These are phyloP conservation scores for Paedocypris sp. DNA, from an alignment of 2,113 vertebrate species.

Conservation along the genomic window DNA sequence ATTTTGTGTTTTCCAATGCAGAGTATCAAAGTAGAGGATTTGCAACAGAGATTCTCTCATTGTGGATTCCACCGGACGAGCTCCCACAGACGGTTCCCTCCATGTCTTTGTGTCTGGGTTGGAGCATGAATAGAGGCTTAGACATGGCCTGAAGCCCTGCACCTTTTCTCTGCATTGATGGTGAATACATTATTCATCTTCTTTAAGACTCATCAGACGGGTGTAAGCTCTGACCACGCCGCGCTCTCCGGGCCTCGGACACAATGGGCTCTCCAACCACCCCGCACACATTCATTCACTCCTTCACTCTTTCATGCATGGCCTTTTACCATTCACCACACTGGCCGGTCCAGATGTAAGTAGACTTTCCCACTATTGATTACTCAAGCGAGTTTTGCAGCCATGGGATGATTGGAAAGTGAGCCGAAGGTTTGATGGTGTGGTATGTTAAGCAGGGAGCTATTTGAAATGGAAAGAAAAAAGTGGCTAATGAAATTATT, in stretches of 20 bases:
- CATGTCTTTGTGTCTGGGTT: slow-evolving; percentile 61
- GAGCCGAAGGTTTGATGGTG: slow-evolving; percentile 2
- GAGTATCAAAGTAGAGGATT: slow-evolving; percentile 5
- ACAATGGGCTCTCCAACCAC: slow-evolving; percentile 32
- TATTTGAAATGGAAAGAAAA: no score
- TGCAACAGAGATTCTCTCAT: slow-evolving; percentile 25
- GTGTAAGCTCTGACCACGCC: slow-evolving; percentile 46
- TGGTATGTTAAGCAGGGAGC: background rate
- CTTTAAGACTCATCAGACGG: slow-evolving; percentile 61
- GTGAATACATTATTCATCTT: slow-evolving; percentile 67
- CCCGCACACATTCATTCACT: slow-evolving; percentile 36
- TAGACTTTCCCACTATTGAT: slow-evolving; percentile 11
- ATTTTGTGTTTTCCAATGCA: background rate
- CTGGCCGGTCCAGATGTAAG: background rate
- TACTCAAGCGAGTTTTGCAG: slow-evolving; percentile 3
- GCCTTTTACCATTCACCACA: background rate
- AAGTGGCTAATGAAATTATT: no score
- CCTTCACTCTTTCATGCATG: slow-evolving; percentile 14
- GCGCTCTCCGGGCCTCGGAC: slow-evolving; percentile 15
- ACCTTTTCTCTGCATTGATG: slow-evolving; percentile 63
- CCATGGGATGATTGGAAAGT: slow-evolving; percentile 1
- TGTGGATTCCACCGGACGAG: slow-evolving; percentile 49
- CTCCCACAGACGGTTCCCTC: slow-evolving; percentile 52
- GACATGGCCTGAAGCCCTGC: slow-evolving; percentile 58
- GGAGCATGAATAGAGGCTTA: slow-evolving; percentile 63